A percentile compares a stretch with the other conserved stretches of the same genome.
These are phyloP conservation scores for Macrosteles quadrilineatus DNA, from an alignment of 1,140 invertebrate species.

Conservation along the genomic window DNA sequence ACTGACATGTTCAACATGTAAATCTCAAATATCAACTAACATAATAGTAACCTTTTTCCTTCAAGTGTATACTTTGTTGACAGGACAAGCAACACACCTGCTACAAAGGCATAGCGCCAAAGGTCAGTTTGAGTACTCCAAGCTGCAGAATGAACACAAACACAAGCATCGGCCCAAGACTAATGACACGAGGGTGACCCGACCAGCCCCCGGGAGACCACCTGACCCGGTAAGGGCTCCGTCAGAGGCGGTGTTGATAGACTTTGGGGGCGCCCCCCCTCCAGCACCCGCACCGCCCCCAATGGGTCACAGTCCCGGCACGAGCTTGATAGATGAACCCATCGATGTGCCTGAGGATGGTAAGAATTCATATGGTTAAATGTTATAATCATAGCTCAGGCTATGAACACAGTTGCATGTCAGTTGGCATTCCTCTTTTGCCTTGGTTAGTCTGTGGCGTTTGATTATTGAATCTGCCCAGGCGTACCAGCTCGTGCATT, in stretches of 20 bases:
- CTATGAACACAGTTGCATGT: too few relatives aligned
- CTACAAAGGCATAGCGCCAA: conserved; percentile 41
- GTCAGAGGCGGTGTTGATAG: conserved; percentile 40
- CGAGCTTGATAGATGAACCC: conserved; percentile 64
- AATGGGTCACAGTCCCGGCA: neutral
- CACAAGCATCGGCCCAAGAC: conserved; percentile 43
- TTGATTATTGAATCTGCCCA: too few relatives aligned
- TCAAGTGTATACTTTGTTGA: too few relatives aligned
- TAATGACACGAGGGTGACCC: conserved; percentile 1
- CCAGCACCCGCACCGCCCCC: neutral
- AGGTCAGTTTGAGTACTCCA: conserved; percentile 76
- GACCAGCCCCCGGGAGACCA: conserved; percentile 39
- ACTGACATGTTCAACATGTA: too few relatives aligned
- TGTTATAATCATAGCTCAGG: too few relatives aligned
- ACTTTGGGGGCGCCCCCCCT: conserved; percentile 38
- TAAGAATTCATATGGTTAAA: too few relatives aligned
- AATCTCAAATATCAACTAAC: too few relatives aligned
- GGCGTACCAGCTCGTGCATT: too few relatives aligned
- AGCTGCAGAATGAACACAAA: conserved; percentile 65
- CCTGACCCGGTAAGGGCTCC: conserved; percentile 30
- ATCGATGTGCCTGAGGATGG: conserved; percentile 57
- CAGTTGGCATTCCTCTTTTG: too few relatives aligned
- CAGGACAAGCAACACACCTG: conserved; percentile 24
- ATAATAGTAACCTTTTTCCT: too few relatives aligned
- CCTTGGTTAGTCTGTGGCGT: too few relatives aligned